phyloP scores from a whole-genome alignment of 2,113 vertebrate genomes.

The Anoura caudifer region DNA sequence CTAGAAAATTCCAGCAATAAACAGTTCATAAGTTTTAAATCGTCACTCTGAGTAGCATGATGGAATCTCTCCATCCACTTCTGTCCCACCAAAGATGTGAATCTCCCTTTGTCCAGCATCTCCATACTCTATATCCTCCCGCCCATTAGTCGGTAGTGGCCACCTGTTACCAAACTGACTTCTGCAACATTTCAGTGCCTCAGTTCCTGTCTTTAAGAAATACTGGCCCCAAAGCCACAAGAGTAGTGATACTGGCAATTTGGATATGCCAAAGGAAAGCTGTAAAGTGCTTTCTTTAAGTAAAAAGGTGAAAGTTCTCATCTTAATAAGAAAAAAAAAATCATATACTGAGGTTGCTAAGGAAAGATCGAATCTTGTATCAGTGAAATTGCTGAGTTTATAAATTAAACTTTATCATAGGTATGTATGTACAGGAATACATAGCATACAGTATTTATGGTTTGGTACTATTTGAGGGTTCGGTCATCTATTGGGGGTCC shows the following conservation, averaged over 20 bases:
- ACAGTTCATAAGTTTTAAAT: background rate
- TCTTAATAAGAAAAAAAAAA: background rate
- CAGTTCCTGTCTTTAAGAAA: background rate
- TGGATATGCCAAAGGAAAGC: background rate
- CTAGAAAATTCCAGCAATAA: background rate
- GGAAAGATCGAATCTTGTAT: background rate
- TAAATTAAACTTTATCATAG: background rate
- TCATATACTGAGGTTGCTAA: background rate
- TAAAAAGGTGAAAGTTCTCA: background rate
- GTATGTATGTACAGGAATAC: background rate
- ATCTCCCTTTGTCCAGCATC: background rate
- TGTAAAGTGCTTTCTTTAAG: background rate
- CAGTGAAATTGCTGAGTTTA: background rate
- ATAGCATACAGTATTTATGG: background rate
- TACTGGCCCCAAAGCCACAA: background rate
- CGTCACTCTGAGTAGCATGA: background rate
- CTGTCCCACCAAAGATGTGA: background rate
- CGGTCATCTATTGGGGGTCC: background rate
- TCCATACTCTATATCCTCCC: background rate
- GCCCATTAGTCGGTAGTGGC: background rate
- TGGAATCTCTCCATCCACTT: background rate
- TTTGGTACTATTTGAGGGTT: background rate
- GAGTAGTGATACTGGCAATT: background rate
- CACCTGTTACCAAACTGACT: background rate
- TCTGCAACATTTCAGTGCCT: background rate